These are phyloP conservation scores for Lathronympha strigana DNA, from an alignment of 2,888 invertebrate genomes.

Conservation along the genomic window DNA sequence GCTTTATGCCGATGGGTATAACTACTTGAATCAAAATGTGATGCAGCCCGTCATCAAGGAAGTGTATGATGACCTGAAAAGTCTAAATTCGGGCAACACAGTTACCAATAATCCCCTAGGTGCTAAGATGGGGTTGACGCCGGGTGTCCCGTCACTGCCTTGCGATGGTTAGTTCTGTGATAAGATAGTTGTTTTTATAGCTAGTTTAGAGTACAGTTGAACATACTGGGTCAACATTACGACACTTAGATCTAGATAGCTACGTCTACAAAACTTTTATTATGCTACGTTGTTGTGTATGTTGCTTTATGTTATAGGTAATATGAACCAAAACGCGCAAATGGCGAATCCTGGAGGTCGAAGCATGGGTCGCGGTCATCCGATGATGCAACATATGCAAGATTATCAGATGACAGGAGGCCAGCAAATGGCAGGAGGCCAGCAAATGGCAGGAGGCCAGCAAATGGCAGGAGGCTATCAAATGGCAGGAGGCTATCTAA, in stretches of 20 bases:
- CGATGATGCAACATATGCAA: slow-evolving; percentile 15
- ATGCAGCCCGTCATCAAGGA: slow-evolving; percentile 75
- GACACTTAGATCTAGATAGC: neutral
- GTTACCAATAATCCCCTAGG: slow-evolving; percentile 65
- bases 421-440: slow-evolving; percentile 53
- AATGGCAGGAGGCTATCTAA: slow-evolving; percentile 9
- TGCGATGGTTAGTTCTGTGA: slow-evolving; percentile 1
- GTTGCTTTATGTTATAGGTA: slow-evolving; percentile 37
- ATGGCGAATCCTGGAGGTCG: slow-evolving; percentile 31
- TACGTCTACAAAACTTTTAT: no score
- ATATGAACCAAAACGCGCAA: slow-evolving; percentile 42
- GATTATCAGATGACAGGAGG: slow-evolving; percentile 48
- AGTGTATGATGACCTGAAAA: slow-evolving; percentile 72
- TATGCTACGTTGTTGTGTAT: neutral
- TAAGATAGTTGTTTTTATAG: neutral
- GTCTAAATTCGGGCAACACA: slow-evolving; percentile 67
- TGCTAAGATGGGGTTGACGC: slow-evolving; percentile 59
- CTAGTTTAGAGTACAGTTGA: no score
- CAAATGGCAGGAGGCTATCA: neutral
- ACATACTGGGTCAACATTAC: neutral
- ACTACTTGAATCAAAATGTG: slow-evolving; percentile 67
- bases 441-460: neutral
- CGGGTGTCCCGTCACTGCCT: slow-evolving; percentile 39
- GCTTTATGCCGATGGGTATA: slow-evolving; percentile 71
- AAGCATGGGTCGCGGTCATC: slow-evolving; percentile 36